phyloP scores from a whole-genome alignment of 2,797 vertebrate species.

The Clamator glandarius region DNA sequence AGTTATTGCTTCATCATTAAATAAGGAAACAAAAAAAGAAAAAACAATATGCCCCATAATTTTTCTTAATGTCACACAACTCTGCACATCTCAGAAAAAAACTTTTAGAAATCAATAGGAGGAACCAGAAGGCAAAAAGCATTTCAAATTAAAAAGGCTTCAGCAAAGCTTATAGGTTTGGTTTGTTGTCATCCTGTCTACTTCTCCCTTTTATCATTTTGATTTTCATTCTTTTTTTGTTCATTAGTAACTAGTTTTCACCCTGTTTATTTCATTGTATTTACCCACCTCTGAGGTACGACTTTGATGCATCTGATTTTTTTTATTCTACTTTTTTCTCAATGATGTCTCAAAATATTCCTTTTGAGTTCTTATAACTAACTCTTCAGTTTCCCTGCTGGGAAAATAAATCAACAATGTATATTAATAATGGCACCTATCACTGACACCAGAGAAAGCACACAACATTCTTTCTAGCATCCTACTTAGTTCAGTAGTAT shows the following conservation, averaged over 20 bases:
- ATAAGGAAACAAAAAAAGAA: background rate
- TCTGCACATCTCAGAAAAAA: background rate
- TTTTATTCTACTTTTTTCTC: background rate
- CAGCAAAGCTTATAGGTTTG: background rate
- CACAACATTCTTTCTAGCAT: background rate
- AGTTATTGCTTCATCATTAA: background rate
- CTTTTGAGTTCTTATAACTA: background rate
- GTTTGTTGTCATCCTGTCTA: background rate
- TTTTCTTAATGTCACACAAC: background rate
- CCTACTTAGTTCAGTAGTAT: background rate
- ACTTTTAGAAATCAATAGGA: background rate
- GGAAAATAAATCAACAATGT: background rate
- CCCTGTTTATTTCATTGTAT: background rate
- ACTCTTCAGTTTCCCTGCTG: background rate
- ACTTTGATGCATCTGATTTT: background rate
- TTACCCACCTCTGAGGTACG: background rate
- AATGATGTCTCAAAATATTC: background rate
- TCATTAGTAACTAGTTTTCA: background rate
- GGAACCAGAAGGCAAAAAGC: rapidly evolving
- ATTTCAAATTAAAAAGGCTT: background rate
- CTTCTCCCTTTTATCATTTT: background rate
- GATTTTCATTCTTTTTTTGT: background rate
- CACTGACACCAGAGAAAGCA: background rate
- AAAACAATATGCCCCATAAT: rapidly evolving
- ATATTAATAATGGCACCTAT: background rate